Percentiles rank a stretch among this genome's conserved stretches.
phyloP scores from a whole-genome alignment of 2,888 invertebrate genomes.

The Ectropis crepuscularia region DNA sequence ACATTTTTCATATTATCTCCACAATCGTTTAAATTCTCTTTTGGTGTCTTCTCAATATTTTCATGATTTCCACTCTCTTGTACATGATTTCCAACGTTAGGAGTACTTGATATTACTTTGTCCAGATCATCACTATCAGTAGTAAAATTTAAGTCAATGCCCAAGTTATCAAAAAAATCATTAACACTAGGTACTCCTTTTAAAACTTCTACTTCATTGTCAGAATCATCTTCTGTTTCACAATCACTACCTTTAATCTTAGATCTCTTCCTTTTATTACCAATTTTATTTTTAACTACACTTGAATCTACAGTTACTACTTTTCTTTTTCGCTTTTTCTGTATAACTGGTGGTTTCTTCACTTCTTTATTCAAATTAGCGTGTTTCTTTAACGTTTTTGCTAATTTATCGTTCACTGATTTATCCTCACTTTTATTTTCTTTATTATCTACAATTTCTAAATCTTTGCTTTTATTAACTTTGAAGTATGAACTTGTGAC shows the following conservation, averaged over 20 bases:
- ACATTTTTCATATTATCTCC: slow-evolving; percentile 6
- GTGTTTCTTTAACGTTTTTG: slow-evolving; percentile 72
- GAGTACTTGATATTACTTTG: slow-evolving; percentile 5
- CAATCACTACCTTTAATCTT: slow-evolving; percentile 42
- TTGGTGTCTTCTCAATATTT: slow-evolving; percentile 22
- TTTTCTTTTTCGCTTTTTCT: slow-evolving; percentile 65
- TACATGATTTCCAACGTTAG: slow-evolving; percentile 4
- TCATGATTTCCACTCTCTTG: slow-evolving; percentile 17
- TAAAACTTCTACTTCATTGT: slow-evolving; percentile 47
- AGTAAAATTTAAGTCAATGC: slow-evolving; percentile 63
- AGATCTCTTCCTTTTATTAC: slow-evolving; percentile 48
- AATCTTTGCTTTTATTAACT: slow-evolving; percentile 38
- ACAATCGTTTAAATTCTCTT: slow-evolving; percentile 18
- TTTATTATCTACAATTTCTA: slow-evolving; percentile 35
- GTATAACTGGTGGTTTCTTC: slow-evolving; percentile 52
- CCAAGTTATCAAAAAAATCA: slow-evolving; percentile 69
- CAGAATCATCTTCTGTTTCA: slow-evolving; percentile 50
- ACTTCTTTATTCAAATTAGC: slow-evolving; percentile 64
- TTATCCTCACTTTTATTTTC: slow-evolving; percentile 42
- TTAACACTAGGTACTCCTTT: slow-evolving; percentile 79
- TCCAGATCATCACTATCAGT: slow-evolving; percentile 33
- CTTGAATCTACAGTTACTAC: slow-evolving; percentile 57
- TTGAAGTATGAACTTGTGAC: slow-evolving; percentile 80
- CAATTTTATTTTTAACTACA: slow-evolving; percentile 48
- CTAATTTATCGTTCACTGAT: slow-evolving; percentile 61